A percentile compares a stretch with the other conserved stretches of the same genome.
Evolutionary conservation across 2,797 vertebrate species (phyloP).

Genomic region (Forpus xanthops): DNA sequence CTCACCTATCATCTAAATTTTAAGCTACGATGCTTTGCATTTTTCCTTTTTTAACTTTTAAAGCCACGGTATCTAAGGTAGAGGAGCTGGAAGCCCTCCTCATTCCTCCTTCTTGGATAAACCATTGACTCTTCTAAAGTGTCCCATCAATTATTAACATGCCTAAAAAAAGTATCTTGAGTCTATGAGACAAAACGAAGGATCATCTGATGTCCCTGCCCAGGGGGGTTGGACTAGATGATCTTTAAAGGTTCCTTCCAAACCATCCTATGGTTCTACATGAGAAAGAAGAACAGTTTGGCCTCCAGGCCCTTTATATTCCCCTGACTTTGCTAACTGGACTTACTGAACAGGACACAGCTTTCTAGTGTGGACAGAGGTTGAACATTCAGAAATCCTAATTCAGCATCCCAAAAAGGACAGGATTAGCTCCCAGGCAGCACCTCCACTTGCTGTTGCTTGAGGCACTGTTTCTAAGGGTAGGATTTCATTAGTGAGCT

Average conservation of each 20-base stretch:
- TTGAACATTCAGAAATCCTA: background rate
- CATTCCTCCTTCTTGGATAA: background rate
- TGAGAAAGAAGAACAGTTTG: background rate
- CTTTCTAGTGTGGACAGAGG: background rate
- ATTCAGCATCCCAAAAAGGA: background rate
- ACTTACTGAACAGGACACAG: rapidly evolving
- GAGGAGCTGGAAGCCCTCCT: background rate
- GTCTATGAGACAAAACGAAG: background rate
- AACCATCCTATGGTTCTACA: background rate
- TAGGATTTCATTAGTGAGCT: background rate
- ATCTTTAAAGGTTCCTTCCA: background rate
- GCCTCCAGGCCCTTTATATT: background rate
- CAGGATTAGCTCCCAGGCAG: background rate
- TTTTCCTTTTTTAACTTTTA: background rate
- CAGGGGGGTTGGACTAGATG: background rate
- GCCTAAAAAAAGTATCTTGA: background rate
- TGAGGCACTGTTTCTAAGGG: background rate
- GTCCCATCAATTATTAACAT: background rate
- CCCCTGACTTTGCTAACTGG: background rate
- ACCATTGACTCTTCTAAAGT: background rate
- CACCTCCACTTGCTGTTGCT: background rate
- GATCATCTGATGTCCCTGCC: too few relatives aligned
- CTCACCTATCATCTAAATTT: background rate
- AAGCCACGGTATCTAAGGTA: background rate
- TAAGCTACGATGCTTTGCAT: background rate